Conservation (phyloP, 2,113 vertebrate species). For the Callionymus lyra region DNA sequence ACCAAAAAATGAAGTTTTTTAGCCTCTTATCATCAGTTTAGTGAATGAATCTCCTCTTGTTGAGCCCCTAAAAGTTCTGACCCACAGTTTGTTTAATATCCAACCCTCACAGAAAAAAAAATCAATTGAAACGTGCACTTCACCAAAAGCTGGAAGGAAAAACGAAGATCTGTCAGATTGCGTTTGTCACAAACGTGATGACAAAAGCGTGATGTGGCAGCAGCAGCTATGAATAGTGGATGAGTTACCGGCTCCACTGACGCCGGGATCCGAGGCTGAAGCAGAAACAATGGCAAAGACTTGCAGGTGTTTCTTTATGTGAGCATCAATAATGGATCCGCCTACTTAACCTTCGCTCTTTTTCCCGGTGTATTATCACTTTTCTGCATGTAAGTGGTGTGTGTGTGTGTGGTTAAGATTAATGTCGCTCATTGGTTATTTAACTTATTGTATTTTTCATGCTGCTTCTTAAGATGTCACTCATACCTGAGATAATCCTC, state of each 20-base stretch:
- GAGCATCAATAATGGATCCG: conserved; percentile 42
- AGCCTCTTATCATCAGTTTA: too few relatives aligned
- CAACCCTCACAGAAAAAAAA: too few relatives aligned
- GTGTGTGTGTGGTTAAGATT: conserved; percentile 37
- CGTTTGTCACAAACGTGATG: too few relatives aligned
- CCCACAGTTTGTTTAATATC: too few relatives aligned
- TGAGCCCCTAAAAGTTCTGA: too few relatives aligned
- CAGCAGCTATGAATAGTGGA: conserved; percentile 32
- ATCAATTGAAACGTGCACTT: too few relatives aligned
- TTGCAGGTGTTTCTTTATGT: conserved; percentile 32
- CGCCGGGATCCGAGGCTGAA: conserved; percentile 8
- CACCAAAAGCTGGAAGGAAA: too few relatives aligned
- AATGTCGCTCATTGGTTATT: conserved; percentile 56
- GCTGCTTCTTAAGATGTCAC: conserved; percentile 16
- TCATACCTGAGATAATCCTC: too few relatives aligned
- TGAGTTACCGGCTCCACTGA: conserved; percentile 34
- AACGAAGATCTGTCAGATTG: too few relatives aligned
- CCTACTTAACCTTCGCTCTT: conserved; percentile 47
- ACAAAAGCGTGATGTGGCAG: too few relatives aligned
- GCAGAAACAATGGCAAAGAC: conserved; percentile 35
- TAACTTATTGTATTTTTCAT: conserved; percentile 50
- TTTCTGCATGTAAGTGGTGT: conserved; percentile 29
- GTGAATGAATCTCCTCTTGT: too few relatives aligned
- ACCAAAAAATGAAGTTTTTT: too few relatives aligned
- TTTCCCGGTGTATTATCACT: conserved; percentile 49